phyloP scores from a whole-genome alignment of 2,797 vertebrate genomes.

The Danio kyathit region DNA sequence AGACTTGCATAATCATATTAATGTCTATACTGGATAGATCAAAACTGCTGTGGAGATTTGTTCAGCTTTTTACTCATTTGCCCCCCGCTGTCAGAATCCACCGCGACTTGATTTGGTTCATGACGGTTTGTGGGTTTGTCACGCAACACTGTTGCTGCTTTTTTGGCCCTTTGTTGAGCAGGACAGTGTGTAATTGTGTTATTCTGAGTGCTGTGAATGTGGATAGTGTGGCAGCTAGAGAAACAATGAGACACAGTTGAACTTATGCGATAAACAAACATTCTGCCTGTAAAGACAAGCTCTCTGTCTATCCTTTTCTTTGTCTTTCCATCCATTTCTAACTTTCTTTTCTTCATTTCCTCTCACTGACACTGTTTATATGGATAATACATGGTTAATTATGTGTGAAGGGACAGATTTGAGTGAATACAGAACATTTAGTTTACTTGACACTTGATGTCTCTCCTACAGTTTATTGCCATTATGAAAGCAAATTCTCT shows the following conservation, averaged over 20 bases:
- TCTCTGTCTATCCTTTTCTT: constrained; percentile 20
- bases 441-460: not conserved
- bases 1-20: constrained; percentile 55
- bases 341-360: not conserved
- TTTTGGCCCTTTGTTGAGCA: constrained; percentile 44
- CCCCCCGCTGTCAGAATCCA: constrained; percentile 6
- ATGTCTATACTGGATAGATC: constrained; percentile 34
- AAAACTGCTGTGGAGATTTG: constrained; percentile 29
- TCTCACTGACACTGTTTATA: not conserved
- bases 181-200: constrained; percentile 51
- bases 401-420: not conserved
- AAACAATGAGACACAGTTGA: constrained; percentile 74
- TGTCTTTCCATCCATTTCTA: constrained; percentile 21
- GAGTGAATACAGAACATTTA: not conserved
- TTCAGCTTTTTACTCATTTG: constrained; percentile 24
- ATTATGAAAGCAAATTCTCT: not conserved
- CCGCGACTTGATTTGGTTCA: constrained; percentile 3
- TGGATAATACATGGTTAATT: not conserved
- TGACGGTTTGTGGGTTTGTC: constrained; percentile 5
- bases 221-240: constrained; percentile 45
- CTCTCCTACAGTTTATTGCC: too few relatives aligned
- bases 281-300: constrained; percentile 60
- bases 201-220: constrained; percentile 44
- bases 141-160: not conserved
- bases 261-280: constrained; percentile 56